phyloP scores from a whole-genome alignment of 2,797 vertebrate genomes.

The Lophotriccus pileatus region DNA sequence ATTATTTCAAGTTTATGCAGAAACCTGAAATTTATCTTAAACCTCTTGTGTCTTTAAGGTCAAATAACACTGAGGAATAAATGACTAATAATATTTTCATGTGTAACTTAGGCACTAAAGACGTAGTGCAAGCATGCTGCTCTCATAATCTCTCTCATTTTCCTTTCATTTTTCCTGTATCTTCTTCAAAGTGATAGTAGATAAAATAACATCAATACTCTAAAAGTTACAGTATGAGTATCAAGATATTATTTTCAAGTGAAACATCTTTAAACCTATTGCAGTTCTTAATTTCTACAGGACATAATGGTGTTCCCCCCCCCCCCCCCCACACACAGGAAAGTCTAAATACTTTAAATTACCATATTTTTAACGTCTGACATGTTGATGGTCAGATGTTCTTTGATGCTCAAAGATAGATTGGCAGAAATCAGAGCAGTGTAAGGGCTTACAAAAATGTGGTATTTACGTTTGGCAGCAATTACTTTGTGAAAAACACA shows the following conservation, averaged over 20 bases:
- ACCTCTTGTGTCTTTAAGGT: neutral
- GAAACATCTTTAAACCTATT: slow-evolving; percentile 62
- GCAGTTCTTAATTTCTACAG: slow-evolving; percentile 66
- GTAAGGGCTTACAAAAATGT: slow-evolving; percentile 60
- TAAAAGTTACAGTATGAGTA: slow-evolving; percentile 32
- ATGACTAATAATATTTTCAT: neutral
- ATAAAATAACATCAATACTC: slow-evolving; percentile 44
- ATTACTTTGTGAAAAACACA: slow-evolving; percentile 65
- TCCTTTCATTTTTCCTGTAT: neutral
- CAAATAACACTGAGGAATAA: neutral
- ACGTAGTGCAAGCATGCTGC: neutral
- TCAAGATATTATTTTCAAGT: slow-evolving; percentile 66
- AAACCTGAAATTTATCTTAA: neutral
- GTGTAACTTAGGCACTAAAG: neutral
- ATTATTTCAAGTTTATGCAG: neutral
- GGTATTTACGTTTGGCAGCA: slow-evolving; percentile 71
- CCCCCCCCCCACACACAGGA: too few relatives aligned
- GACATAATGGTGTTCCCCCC: too few relatives aligned
- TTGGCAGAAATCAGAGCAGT: slow-evolving; percentile 68
- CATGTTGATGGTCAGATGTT: slow-evolving; percentile 72
- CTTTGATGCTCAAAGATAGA: slow-evolving; percentile 68
- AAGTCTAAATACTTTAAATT: slow-evolving; percentile 71
- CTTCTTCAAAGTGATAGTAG: slow-evolving; percentile 8
- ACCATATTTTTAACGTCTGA: slow-evolving; percentile 72
- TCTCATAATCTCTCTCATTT: slow-evolving; percentile 9